Evolutionary conservation across 35 echinoderm and acorn worm genomes (phyloP).

Genomic region (Heliocidaris erythrogramma): DNA sequence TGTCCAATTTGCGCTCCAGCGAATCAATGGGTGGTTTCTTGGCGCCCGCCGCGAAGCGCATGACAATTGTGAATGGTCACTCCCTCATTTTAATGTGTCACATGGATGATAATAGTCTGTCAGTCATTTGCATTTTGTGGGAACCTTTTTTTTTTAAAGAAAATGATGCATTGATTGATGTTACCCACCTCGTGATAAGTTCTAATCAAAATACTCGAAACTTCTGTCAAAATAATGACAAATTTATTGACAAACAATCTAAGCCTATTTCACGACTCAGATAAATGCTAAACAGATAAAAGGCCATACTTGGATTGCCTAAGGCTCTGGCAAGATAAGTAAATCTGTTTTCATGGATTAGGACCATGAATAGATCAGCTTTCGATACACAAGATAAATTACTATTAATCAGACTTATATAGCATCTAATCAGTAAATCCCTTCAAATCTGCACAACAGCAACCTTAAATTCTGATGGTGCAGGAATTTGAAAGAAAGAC

Average conservation of each 20-base stretch:
- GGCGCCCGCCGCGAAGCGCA: not conserved
- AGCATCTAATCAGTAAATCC: not conserved
- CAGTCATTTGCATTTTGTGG: not conserved
- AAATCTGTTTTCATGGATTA: not conserved
- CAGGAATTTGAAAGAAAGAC: not conserved
- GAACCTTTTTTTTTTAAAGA: not conserved
- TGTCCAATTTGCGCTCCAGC: too few species aligned
- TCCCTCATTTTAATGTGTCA: not conserved
- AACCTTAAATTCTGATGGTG: not conserved
- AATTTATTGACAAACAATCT: not conserved
- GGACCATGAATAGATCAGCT: not conserved
- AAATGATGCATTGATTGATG: not conserved
- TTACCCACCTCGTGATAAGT: not conserved
- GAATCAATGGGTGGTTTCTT: not conserved
- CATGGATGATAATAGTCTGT: not conserved
- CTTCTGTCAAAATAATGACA: not conserved
- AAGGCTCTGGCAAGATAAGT: not conserved
- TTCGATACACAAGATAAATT: not conserved
- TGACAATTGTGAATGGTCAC: not conserved
- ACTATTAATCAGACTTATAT: not conserved
- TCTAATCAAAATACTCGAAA: not conserved
- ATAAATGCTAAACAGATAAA: not conserved
- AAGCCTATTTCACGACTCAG: not conserved
- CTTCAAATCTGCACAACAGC: not conserved
- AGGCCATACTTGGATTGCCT: too few species aligned